Percentiles rank a stretch among this genome's conserved stretches.
Evolutionary conservation across 2,113 vertebrate species (phyloP).

Genomic region (Lophura nycthemera): DNA sequence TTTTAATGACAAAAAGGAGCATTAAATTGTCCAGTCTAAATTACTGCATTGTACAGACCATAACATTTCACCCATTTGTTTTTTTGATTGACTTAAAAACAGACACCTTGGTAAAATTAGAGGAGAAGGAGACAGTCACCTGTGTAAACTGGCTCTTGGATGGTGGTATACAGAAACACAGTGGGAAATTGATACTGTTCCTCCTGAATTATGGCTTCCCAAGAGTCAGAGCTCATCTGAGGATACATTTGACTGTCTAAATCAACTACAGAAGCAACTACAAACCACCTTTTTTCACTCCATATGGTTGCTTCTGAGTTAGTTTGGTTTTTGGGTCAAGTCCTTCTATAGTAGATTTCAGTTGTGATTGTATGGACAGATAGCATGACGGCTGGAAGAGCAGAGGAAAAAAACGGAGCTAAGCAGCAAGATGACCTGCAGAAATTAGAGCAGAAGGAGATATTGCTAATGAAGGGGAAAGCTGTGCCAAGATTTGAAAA

Average conservation of each 20-base stretch:
- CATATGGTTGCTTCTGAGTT: slow-evolving; percentile 45
- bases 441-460: slow-evolving; percentile 46
- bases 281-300: slow-evolving; percentile 31
- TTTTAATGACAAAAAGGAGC: background rate
- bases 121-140: background rate
- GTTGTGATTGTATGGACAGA: background rate
- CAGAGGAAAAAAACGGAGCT: background rate
- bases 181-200: background rate
- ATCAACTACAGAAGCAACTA: background rate
- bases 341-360: slow-evolving; percentile 11
- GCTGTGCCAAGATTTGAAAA: background rate
- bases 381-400: background rate
- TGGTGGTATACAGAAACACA: background rate
- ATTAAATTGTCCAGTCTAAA: background rate
- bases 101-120: background rate
- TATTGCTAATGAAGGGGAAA: slow-evolving; percentile 24
- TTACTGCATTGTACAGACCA: background rate
- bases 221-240: background rate
- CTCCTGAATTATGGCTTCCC: background rate
- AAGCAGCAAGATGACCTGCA: slow-evolving; percentile 22
- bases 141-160: background rate
- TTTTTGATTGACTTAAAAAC: background rate
- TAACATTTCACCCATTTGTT: background rate
- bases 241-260: background rate
- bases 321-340: slow-evolving; percentile 38